Base-by-base conservation (phyloP, 2,888 invertebrate genomes). In the Thereva unica region DNA sequence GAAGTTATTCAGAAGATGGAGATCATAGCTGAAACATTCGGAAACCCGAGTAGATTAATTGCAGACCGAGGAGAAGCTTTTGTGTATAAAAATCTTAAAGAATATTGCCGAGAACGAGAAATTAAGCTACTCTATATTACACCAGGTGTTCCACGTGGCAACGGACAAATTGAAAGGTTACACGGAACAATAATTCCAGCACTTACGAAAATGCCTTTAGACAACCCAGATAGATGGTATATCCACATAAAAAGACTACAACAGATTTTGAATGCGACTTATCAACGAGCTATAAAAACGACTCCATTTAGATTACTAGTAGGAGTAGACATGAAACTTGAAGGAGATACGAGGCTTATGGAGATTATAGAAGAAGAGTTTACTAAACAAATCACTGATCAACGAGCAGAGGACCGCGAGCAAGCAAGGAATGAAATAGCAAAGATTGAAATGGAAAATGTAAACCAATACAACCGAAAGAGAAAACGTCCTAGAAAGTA, bases 1-100 rank as follows among this genome's bases (percentile, higher is more conserved):
- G 67, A 67, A 44, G 67, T 45, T 12, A 34, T 66, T 8, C 12
- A 52, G 37, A 66, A 66, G 47, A 8, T 66, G 10, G 66, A 59
- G 10, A 54, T 38, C 38, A 38, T 23, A 35, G 41, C 47, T 5
- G 52, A 38, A 6, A 35, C 12, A 34, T 50, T 50, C 12, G 50
- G 50, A 34, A 23, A 50, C 4, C 50, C 50, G 5, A 23, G 35
- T 7, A 5, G 12, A 8, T 34, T 50, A 5, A 5, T 50, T 4
- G 12, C 50, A 34, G 50, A 50, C 50, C 6, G 47, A n/a, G 47
- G 47, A 9, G n/a, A 1, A n/a, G 6, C 47, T n/a, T 47, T 47
- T 47, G 5, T 5, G 6, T 47, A 3, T 9, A n/a, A 6, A n/a
- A 12, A 47, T 10, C 12, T 47, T 47, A 5, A 47, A 47, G n/a